Evolutionary conservation across 2,113 vertebrate species (phyloP).

Genomic region (Chrysochloris asiatica): DNA sequence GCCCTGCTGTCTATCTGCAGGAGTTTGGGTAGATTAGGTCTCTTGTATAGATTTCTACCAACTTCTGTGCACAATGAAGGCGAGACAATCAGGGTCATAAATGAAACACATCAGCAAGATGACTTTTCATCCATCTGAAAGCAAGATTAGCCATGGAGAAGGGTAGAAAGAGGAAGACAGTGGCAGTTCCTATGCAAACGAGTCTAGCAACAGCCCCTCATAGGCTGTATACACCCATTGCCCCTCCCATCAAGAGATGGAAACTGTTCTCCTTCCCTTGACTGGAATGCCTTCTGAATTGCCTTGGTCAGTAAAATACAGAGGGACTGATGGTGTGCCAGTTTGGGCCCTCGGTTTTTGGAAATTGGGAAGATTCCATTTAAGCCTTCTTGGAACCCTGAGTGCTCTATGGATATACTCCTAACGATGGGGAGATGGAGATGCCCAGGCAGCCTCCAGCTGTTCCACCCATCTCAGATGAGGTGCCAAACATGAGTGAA

Average conservation of each 20-base stretch:
- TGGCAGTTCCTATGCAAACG: background rate
- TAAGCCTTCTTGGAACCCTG: background rate
- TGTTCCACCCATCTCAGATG: background rate
- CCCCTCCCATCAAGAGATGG: background rate
- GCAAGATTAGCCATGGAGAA: background rate
- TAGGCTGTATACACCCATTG: no score
- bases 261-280: background rate
- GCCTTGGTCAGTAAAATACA: background rate
- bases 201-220: background rate
- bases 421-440: background rate
- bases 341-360: background rate
- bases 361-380: background rate
- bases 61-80: background rate
- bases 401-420: no score
- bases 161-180: background rate
- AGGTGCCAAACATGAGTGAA: background rate
- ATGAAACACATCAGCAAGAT: background rate
- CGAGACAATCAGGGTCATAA: background rate
- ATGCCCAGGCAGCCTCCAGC: no score
- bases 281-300: background rate
- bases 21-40: background rate
- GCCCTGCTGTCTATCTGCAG: rapidly evolving
- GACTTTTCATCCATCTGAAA: background rate
- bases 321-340: background rate
- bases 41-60: background rate